A percentile compares a stretch with the other conserved stretches of the same genome.
Conservation (phyloP, 2,888 invertebrate genomes). For the Andrena bicolor region DNA sequence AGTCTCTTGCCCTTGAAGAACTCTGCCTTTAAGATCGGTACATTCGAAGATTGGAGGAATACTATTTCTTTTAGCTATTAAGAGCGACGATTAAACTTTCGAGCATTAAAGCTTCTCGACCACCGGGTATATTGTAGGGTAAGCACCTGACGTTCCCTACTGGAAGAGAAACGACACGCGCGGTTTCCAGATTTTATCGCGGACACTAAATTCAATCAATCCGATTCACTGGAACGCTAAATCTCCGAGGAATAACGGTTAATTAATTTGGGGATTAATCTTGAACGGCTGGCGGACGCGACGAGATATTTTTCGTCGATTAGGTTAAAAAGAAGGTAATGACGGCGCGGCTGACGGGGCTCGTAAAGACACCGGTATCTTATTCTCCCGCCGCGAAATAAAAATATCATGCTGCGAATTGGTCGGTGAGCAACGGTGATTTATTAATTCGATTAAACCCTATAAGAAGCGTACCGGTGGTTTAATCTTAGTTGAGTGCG, state of each 20-base stretch:
- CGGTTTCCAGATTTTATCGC: conserved; percentile 17
- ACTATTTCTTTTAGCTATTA: too few species aligned
- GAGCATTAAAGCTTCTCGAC: not conserved
- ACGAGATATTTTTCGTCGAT: conserved; percentile 28
- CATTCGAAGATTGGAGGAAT: too few species aligned
- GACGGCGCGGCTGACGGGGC: conserved; percentile 14
- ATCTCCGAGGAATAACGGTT: not conserved
- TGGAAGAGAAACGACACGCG: not conserved
- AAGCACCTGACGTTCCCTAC: not conserved
- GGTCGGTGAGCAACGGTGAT: conserved; percentile 75
- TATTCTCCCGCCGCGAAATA: conserved; percentile 65
- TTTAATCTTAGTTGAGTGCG: conserved; percentile 80
- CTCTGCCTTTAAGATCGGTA: too few species aligned
- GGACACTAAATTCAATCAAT: not conserved
- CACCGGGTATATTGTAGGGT: not conserved
- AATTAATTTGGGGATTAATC: conserved; percentile 1
- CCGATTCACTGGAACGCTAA: not conserved
- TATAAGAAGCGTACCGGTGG: conserved; percentile 76
- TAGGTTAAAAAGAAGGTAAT: not conserved
- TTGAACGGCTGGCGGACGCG: not conserved
- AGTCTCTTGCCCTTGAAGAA: too few species aligned
- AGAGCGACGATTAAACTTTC: not conserved
- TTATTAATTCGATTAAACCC: conserved; percentile 83
- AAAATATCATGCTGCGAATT: conserved; percentile 80
- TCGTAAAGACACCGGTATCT: conserved; percentile 42